These are phyloP conservation scores for Chromoteleia sp. DNA, from an alignment of 2,888 invertebrate species.

Conservation along the genomic window DNA sequence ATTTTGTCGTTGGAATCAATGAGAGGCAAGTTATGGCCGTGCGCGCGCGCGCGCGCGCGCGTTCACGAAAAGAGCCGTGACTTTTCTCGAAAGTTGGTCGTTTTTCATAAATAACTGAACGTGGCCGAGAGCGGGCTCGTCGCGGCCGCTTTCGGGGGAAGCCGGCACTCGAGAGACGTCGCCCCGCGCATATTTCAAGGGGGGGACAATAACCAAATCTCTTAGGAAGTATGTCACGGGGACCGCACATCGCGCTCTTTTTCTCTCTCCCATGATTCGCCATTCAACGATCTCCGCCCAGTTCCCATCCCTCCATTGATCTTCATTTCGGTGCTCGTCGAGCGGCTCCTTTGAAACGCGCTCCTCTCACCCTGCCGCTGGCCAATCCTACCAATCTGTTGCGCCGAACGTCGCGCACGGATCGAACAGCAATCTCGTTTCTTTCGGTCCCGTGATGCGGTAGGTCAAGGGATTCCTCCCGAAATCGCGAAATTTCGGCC, in stretches of 20 bases:
- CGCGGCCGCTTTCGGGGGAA: conserved; percentile 28
- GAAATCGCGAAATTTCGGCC: conserved; percentile 53
- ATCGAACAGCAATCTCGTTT: conserved; percentile 63
- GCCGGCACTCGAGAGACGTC: conserved; percentile 52
- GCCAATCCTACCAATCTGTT: conserved; percentile 71
- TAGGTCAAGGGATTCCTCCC: conserved; percentile 65
- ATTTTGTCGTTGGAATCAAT: too few species aligned
- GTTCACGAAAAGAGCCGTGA: background rate
- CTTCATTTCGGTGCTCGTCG: conserved; percentile 68
- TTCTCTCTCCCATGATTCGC: conserved; percentile 71
- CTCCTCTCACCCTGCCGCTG: conserved; percentile 70
- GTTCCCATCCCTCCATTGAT: conserved; percentile 72
- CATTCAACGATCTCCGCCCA: conserved; percentile 73
- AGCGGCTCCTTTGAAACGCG: conserved; percentile 72
- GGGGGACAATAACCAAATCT: conserved; percentile 66
- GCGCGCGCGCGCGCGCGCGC: too few species aligned
- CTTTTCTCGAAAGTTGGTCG: conserved; percentile 34
- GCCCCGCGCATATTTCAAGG: conserved; percentile 55
- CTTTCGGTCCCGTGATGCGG: conserved; percentile 55
- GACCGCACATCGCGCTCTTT: conserved; percentile 72
- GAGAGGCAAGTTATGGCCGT: too few species aligned
- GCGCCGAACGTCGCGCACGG: conserved; percentile 38
- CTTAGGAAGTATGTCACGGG: conserved; percentile 65
- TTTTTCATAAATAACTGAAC: conserved; percentile 27
- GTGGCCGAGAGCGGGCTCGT: background rate